Base-by-base conservation (phyloP, 2,797 vertebrate genomes). In the Danio aesculapii region DNA sequence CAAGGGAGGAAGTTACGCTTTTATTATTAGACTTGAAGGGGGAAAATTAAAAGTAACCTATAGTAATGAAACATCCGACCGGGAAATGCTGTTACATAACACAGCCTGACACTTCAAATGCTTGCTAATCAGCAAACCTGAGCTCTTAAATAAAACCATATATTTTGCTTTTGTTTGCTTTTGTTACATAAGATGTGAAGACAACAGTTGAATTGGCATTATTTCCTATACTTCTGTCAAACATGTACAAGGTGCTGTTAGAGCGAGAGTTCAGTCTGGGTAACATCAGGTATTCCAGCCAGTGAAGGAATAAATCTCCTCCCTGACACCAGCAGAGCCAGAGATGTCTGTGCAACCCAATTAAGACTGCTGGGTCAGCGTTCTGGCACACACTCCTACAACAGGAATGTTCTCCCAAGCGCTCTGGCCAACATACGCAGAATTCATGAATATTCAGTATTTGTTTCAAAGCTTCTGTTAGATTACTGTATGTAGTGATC, bases 301-400 rank as follows among this genome's bases (percentile, higher is more conserved):
- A 87, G 68, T 73, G 75, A 17, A 84, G 81, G 87, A 88, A 83
- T 71, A 53, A 67, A 86, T 79, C 86, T 88, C 84, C 87, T 87
- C 84, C 88, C 84, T 86, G 77, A 90, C 82, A 87, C 77, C 74
- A 86, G 55, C 81, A 75, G 66, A 85, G 82, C 81, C 83, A 72
- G 84, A 85, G 63, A 61, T 61, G 55, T 41, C 67, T 53, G 41
- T 16, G 58, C 73, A 89, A 79, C 71, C 82, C 85, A 88, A 90
- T 92, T 91, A 92, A 83, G 78, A 88, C 70, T 83, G 87, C 89
- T 88, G 77, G 84, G 76, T 93, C 88, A 89, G 90, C 85, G 0
- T 86, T 88, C 81, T 87, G 61, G 10, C 82, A 62, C 69, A 17
- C 13, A 66, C 41, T 21, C 62, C 57, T 19, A 68, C 77, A 72